Base-by-base conservation (phyloP, 2,113 vertebrate genomes). In the Pedetes capensis region DNA sequence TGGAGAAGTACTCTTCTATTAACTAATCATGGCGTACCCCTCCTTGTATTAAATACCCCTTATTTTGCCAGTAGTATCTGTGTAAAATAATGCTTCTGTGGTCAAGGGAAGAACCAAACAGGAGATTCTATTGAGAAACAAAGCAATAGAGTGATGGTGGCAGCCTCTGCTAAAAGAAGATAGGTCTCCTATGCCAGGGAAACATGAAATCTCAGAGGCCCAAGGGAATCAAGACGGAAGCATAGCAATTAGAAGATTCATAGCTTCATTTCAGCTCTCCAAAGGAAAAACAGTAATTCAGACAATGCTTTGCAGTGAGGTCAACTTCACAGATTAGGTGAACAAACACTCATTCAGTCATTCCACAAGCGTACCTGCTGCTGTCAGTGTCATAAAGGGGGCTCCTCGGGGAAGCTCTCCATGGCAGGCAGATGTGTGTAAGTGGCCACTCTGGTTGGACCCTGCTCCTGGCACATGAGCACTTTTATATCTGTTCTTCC, bases 1-100 rank as follows among this genome's bases (percentile, higher is more conserved):
- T 92, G 85, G 27, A 92, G 68, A 95, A 94, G 44, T 37, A 89
- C 61, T 22, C 2, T 72, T 95, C 25, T 90, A n/a, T 84, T 66
- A 88, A 49, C 42, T 89, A 92, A 32, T 87, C 47, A 75, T 29
- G 59, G 68, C 69, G 89, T 63, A 79, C 16, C 2, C 32, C 4
- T 55, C 57, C 68, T 92, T 29, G 32, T 8, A 92, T 8, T 13
- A 76, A 90, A 29, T 55, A 20, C 3, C 18, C 68, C 72, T 39
- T n/a, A n/a, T 85, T 84, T 74, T 63, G 66, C 92, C 87, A 89
- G 17, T 63, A 89, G 32, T 9, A 16, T 75, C 29, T 53, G 32
- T 69, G 87, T 69, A 57, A 13, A 81, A 85, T 82, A 29, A 90
- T 61, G 68, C 9, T 85, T 76, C 94, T 78, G 8, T 91, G 27